phyloP scores from a whole-genome alignment of 1,140 invertebrate species.

The Diabrotica virgifera region DNA sequence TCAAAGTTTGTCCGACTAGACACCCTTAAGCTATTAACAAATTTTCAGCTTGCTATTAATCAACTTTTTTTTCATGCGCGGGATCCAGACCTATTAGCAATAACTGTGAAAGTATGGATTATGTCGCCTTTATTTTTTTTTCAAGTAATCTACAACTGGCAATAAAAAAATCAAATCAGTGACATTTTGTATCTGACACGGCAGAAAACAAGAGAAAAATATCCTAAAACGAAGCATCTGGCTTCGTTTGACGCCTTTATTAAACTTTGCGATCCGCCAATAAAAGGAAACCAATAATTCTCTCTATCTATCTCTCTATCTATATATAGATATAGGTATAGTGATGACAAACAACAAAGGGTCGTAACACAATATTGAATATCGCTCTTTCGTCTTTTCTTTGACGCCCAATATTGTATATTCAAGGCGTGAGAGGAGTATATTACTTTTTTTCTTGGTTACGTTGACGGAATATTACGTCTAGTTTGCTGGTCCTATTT shows the following conservation, averaged over 20 bases:
- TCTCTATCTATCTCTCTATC: background rate
- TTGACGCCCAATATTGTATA: background rate
- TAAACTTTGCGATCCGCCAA: background rate
- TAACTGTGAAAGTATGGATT: too few relatives aligned
- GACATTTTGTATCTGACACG: background rate
- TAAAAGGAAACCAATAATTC: slow-evolving; percentile 1
- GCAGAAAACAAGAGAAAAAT: background rate
- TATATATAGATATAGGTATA: slow-evolving; percentile 3
- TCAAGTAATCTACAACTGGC: too few relatives aligned
- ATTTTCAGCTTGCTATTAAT: too few relatives aligned
- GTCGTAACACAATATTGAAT: slow-evolving; percentile 1
- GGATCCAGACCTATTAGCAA: too few relatives aligned
- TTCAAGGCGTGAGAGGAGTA: background rate
- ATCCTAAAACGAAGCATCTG: background rate
- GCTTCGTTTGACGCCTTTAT: background rate
- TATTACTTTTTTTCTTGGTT: background rate
- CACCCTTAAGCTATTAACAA: too few relatives aligned
- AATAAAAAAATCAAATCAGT: background rate
- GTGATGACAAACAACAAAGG: slow-evolving; percentile 2
- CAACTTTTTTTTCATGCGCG: too few relatives aligned
- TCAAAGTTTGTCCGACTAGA: too few relatives aligned
- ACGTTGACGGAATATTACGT: background rate
- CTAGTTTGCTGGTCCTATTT: too few relatives aligned
- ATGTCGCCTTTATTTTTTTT: too few relatives aligned
- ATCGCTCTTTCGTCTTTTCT: background rate